phyloP scores from a whole-genome alignment of 2,888 invertebrate genomes.

The Chrysolina haemoptera region DNA sequence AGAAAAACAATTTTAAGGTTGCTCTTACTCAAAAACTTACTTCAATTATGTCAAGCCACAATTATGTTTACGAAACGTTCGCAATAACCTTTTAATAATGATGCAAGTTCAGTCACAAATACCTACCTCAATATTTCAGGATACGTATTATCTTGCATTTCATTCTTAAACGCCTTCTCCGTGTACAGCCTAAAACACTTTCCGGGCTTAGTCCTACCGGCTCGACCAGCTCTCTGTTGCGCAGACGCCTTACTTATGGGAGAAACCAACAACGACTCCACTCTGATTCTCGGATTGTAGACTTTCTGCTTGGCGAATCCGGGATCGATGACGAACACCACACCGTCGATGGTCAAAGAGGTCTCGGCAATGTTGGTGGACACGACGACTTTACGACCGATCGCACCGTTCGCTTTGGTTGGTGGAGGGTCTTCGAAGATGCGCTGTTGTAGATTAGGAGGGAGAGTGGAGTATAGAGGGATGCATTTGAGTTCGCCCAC shows the following conservation, averaged over 20 bases:
- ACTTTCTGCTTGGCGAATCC: conserved; percentile 99
- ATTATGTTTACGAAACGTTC: too few species aligned
- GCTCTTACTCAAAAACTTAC: too few species aligned
- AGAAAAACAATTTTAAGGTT: too few species aligned
- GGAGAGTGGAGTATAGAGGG: conserved; percentile 97
- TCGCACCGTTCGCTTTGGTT: conserved; percentile 82
- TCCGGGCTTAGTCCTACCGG: conserved; percentile 97
- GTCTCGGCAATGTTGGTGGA: conserved; percentile 99
- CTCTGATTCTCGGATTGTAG: conserved; percentile 80
- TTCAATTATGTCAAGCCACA: too few species aligned
- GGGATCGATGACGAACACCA: conserved; percentile 99
- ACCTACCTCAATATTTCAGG: conserved; percentile 85
- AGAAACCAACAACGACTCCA: conserved; percentile 97
- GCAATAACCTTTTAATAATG: too few species aligned
- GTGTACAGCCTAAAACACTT: conserved; percentile 98
- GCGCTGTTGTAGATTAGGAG: conserved; percentile 95
- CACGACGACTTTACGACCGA: conserved; percentile 90
- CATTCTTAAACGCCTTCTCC: conserved; percentile 94
- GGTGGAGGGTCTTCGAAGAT: conserved; percentile 99
- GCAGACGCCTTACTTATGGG: conserved; percentile 99
- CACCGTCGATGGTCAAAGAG: conserved; percentile 98
- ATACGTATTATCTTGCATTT: conserved; percentile 99
- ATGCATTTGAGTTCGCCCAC: conserved; percentile 98
- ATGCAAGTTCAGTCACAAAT: conserved; percentile 26
- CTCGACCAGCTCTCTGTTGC: conserved; percentile 96